Conservation (phyloP, 30 jellyfish, hydroid and myxozoan species). For the Catostylus mosaicus region DNA sequence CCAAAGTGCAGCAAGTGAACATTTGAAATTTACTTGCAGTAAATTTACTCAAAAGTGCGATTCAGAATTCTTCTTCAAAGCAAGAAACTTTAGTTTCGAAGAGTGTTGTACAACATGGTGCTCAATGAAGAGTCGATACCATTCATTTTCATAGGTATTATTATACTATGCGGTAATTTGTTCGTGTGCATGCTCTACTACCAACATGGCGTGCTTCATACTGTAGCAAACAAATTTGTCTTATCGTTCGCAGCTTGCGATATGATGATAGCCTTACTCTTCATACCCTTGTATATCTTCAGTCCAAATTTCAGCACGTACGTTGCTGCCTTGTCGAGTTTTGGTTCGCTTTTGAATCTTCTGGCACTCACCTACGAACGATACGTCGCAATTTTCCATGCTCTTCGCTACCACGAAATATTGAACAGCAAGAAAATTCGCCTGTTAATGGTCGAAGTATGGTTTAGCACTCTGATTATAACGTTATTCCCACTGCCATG, state of each 20-base stretch:
- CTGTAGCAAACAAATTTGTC: slow-evolving; percentile 60
- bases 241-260: slow-evolving; percentile 65
- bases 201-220: slow-evolving; percentile 37
- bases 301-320: slow-evolving; percentile 23
- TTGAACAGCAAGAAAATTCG: slow-evolving; percentile 41
- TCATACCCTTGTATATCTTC: slow-evolving; percentile 63
- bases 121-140: slow-evolving; percentile 24
- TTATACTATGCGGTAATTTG: slow-evolving; percentile 50
- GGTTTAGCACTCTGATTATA: slow-evolving; percentile 50
- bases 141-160: slow-evolving; percentile 46
- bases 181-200: slow-evolving; percentile 40
- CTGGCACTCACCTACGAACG: slow-evolving; percentile 77
- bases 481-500: slow-evolving; percentile 61
- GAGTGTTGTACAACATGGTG: too few relatives aligned
- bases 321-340: slow-evolving; percentile 66
- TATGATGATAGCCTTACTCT: slow-evolving; percentile 43
- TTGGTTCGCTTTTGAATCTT: slow-evolving; percentile 60
- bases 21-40: not conserved
- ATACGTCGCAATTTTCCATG: slow-evolving; percentile 62
- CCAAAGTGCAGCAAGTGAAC: too few relatives aligned
- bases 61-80: not conserved
- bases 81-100: too few relatives aligned
- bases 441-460: slow-evolving; percentile 40
- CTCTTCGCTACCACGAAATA: slow-evolving; percentile 55
- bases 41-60: not conserved